Conservation (phyloP, 1,140 invertebrate species). For the Caenorhabditis tropicalis region DNA sequence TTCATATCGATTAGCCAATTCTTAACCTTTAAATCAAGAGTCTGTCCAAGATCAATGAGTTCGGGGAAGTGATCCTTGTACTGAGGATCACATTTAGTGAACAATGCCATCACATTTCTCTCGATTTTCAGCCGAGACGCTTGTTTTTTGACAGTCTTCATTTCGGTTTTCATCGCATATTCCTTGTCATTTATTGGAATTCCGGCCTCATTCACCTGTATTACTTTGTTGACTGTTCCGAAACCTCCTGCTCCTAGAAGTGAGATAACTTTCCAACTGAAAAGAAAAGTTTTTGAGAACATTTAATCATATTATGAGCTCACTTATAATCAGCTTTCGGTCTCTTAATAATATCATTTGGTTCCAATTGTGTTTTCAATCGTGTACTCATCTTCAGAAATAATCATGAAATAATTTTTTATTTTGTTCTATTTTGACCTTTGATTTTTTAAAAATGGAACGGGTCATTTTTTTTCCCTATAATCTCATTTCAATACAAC, state of each 20-base stretch:
- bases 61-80: neutral
- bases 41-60: neutral
- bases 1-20: neutral
- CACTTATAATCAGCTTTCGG: conserved; percentile 19
- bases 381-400: neutral
- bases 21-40: neutral
- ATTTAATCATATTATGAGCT: neutral
- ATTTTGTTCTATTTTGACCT: no score
- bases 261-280: conserved; percentile 30
- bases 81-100: neutral
- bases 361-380: conserved; percentile 16
- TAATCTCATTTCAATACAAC: no score
- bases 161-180: neutral
- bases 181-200: conserved; percentile 7
- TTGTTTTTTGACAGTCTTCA: neutral
- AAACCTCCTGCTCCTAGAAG: neutral
- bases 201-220: neutral
- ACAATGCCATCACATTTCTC: conserved; percentile 30
- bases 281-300: neutral
- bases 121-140: conserved; percentile 15
- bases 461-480: no score
- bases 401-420: neutral
- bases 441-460: no score
- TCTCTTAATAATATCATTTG: conserved; percentile 32
- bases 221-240: conserved; percentile 16